Evolutionary conservation across 2,888 invertebrate genomes (phyloP).

Genomic region (Boloria selene): DNA sequence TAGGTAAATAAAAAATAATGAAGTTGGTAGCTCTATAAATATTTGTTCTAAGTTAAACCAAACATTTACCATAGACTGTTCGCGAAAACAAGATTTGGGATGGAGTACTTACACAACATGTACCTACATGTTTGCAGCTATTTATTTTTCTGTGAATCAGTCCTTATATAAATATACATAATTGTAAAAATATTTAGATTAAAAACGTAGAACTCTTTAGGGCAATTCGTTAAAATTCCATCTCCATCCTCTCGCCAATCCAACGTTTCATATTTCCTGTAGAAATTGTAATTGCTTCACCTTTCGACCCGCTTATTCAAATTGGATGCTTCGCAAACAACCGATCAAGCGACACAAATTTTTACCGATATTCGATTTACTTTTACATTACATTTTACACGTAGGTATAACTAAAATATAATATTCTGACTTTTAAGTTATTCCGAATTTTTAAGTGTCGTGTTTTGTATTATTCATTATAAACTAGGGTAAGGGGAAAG

Average conservation of each 20-base stretch:
- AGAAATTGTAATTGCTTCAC: slow-evolving; percentile 52
- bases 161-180: background rate
- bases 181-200: slow-evolving; percentile 17
- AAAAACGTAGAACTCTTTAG: slow-evolving; percentile 26
- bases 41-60: too few species aligned
- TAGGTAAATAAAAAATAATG: too few species aligned
- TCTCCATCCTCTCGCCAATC: slow-evolving; percentile 41
- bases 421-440: background rate
- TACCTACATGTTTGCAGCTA: too few species aligned
- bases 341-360: slow-evolving; percentile 13
- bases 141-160: background rate
- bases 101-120: too few species aligned
- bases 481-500: slow-evolving; percentile 25
- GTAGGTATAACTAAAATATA: background rate
- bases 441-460: background rate
- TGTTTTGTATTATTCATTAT: slow-evolving; percentile 18
- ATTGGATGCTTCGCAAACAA: slow-evolving; percentile 32
- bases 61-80: too few species aligned
- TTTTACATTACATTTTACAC: background rate
- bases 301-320: slow-evolving; percentile 46
- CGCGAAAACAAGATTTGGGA: too few species aligned
- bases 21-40: too few species aligned
- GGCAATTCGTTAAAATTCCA: slow-evolving; percentile 31
- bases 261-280: slow-evolving; percentile 50
- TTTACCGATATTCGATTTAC: slow-evolving; percentile 4